Percentiles rank a stretch among this genome's conserved stretches.
These are phyloP conservation scores for Drosophila paramelanica DNA, from an alignment of 2,888 invertebrate species.

Conservation along the genomic window DNA sequence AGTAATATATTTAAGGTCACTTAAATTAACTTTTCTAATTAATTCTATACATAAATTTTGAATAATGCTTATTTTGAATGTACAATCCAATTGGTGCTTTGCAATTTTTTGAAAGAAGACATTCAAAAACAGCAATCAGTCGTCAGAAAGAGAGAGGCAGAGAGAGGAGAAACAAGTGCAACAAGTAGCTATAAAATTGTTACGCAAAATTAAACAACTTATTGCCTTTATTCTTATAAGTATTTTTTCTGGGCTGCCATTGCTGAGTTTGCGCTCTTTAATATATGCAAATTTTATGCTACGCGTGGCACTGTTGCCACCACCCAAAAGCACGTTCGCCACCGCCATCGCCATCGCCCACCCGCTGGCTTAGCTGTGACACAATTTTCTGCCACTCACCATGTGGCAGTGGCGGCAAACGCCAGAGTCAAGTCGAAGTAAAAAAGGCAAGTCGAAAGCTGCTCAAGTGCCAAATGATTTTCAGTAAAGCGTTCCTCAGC, in stretches of 20 bases:
- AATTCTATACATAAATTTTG: background rate
- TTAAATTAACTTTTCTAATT: background rate
- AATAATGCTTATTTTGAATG: background rate
- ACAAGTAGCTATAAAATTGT: conserved; percentile 68
- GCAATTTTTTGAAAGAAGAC: background rate
- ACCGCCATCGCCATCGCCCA: conserved; percentile 14
- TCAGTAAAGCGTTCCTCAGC: conserved; percentile 36
- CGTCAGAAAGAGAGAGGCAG: background rate
- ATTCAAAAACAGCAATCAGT: conserved; percentile 6
- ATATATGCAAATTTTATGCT: conserved; percentile 76
- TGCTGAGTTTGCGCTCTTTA: conserved; percentile 59
- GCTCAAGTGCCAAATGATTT: conserved; percentile 70
- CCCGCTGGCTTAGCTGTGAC: conserved; percentile 63
- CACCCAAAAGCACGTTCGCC: conserved; percentile 7
- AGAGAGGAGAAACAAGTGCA: conserved; percentile 36
- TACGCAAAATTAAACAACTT: conserved; percentile 71
- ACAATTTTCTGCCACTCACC: conserved; percentile 77
- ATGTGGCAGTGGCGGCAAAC: conserved; percentile 60
- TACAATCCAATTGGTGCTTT: background rate
- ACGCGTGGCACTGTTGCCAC: conserved; percentile 60
- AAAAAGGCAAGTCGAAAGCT: conserved; percentile 65
- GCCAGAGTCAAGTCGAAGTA: conserved; percentile 54
- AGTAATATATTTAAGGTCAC: background rate
- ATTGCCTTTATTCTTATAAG: conserved; percentile 47
- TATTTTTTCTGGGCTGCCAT: conserved; percentile 32